A percentile compares a stretch with the other conserved stretches of the same genome.
Evolutionary conservation across 2,113 vertebrate species (phyloP).

Genomic region (Chitala chitala): DNA sequence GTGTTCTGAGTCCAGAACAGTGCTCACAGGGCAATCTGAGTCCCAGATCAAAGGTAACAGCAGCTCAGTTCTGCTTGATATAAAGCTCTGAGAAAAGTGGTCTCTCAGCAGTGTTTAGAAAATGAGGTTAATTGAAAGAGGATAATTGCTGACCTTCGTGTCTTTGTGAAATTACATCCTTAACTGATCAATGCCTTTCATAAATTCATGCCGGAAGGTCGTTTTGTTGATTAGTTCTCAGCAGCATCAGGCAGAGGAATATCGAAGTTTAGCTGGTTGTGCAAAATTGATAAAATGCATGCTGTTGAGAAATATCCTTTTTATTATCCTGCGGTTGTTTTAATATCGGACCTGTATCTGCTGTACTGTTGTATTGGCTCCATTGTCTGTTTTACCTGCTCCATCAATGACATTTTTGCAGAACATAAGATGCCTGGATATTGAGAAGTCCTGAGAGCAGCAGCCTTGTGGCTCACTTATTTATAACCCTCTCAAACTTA

Average conservation of each 20-base stretch:
- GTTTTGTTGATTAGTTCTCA: conserved; percentile 47
- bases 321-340: not conserved
- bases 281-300: conserved; percentile 35
- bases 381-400: too few species aligned
- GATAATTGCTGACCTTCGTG: conserved; percentile 66
- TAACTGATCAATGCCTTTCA: conserved; percentile 70
- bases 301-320: not conserved
- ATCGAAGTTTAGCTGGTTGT: conserved; percentile 35
- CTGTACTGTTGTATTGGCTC: not conserved
- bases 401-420: not conserved
- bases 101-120: conserved; percentile 62
- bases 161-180: conserved; percentile 61
- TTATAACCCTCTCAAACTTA: conserved; percentile 62
- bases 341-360: not conserved
- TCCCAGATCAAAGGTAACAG: conserved; percentile 49
- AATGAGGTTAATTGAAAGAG: conserved; percentile 68
- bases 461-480: conserved; percentile 59
- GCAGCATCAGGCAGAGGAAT: not conserved
- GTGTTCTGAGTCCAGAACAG: conserved; percentile 35
- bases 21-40: conserved; percentile 36
- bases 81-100: conserved; percentile 45
- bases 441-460: conserved; percentile 44
- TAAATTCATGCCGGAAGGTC: conserved; percentile 63
- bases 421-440: not conserved
- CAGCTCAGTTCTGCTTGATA: conserved; percentile 42